A percentile compares a stretch with the other conserved stretches of the same genome.
Evolutionary conservation across 2,797 vertebrate species (phyloP).

Genomic region (Synanceia verrucosa): DNA sequence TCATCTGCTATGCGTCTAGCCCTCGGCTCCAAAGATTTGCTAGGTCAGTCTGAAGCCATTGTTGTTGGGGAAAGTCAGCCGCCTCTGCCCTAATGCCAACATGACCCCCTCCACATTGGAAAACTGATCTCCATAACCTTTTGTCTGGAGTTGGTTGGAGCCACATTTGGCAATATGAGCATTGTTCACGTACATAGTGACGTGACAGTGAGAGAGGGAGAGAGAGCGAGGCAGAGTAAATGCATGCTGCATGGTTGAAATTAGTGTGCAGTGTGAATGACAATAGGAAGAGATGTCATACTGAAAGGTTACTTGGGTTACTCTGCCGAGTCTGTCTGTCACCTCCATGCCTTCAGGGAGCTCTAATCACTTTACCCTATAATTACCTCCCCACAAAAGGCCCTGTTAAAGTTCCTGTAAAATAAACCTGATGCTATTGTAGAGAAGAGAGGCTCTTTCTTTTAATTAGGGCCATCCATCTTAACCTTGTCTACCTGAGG

Average conservation of each 20-base stretch:
- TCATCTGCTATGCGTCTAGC: conserved; percentile 84
- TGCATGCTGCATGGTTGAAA: conserved; percentile 72
- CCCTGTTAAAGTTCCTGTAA: conserved; percentile 86
- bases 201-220: conserved; percentile 28
- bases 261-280: conserved; percentile 78
- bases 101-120: conserved; percentile 58
- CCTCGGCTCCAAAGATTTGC: conserved; percentile 79
- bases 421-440: conserved; percentile 86
- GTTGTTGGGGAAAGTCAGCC: conserved; percentile 75
- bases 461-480: conserved; percentile 89
- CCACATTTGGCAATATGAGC: conserved; percentile 75
- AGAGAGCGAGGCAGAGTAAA: conserved; percentile 50
- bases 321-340: conserved; percentile 84
- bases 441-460: conserved; percentile 80
- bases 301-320: conserved; percentile 88
- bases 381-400: conserved; percentile 86
- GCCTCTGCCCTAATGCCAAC: conserved; percentile 71
- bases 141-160: conserved; percentile 72
- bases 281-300: conserved; percentile 84
- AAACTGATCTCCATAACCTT: conserved; percentile 78
- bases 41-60: conserved; percentile 80
- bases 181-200: conserved; percentile 64
- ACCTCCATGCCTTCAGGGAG: conserved; percentile 84
- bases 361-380: conserved; percentile 88
- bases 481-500: conserved; percentile 87